phyloP scores from a whole-genome alignment of 1,140 invertebrate species.

The Drosophila baimaii region DNA sequence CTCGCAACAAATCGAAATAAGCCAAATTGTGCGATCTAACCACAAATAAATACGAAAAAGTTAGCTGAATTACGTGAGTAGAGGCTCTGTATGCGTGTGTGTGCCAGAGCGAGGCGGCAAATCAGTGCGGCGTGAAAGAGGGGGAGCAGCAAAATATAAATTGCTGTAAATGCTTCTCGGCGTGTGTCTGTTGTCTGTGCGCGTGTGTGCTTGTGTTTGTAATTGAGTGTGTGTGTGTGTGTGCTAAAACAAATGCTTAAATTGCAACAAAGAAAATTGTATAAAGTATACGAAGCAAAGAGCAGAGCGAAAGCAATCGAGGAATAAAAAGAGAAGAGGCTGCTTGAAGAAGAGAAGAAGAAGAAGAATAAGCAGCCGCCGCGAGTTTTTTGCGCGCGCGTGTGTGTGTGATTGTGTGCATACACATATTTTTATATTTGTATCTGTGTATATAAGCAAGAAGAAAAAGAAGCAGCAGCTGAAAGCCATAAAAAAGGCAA shows the following conservation, averaged over 20 bases:
- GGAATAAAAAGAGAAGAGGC: conserved; percentile 31
- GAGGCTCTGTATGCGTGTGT: conserved; percentile 46
- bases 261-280: conserved; percentile 76
- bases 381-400: conserved; percentile 37
- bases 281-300: conserved; percentile 59
- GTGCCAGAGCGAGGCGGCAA: conserved; percentile 71
- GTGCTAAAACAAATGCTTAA: conserved; percentile 63
- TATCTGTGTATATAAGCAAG: conserved; percentile 35
- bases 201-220: conserved; percentile 12
- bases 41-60: conserved; percentile 31
- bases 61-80: conserved; percentile 67
- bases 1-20: conserved; percentile 50
- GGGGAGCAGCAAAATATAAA: conserved; percentile 59
- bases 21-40: conserved; percentile 38
- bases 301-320: conserved; percentile 29
- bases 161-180: conserved; percentile 48
- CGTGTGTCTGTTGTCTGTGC: conserved; percentile 16
- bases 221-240: conserved; percentile 35
- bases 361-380: conserved; percentile 34
- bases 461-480: conserved; percentile 55
- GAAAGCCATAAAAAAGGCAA: conserved; percentile 40
- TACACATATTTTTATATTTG: conserved; percentile 21
- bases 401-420: conserved; percentile 34
- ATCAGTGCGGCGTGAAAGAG: conserved; percentile 55
- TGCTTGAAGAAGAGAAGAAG: conserved; percentile 44